Evolutionary conservation across 2,888 invertebrate genomes (phyloP).

Genomic region (Dione vanillae): DNA sequence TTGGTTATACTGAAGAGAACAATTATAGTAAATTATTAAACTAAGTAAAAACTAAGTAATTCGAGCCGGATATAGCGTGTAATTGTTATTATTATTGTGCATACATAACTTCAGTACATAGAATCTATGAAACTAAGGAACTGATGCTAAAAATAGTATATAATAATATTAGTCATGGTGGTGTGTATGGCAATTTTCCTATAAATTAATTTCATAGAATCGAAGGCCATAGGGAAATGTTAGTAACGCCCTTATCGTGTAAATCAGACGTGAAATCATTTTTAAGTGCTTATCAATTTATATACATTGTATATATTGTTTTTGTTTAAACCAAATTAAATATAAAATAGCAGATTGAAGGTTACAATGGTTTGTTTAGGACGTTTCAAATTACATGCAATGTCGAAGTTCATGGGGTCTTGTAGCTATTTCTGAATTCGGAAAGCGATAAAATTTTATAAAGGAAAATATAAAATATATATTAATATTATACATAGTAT

Average conservation of each 20-base stretch:
- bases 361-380: too few relatives aligned
- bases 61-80: constrained; percentile 11
- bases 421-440: too few relatives aligned
- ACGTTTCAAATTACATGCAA: too few relatives aligned
- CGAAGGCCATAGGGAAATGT: constrained; percentile 11
- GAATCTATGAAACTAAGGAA: constrained; percentile 9
- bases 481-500: not conserved
- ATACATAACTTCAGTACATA: not conserved
- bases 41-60: constrained; percentile 5
- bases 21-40: constrained; percentile 13
- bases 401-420: too few relatives aligned
- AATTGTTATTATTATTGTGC: constrained; percentile 3
- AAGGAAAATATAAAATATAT: too few relatives aligned
- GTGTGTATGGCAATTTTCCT: constrained; percentile 22
- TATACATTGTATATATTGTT: not conserved
- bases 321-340: not conserved
- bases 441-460: too few relatives aligned
- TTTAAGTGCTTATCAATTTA: not conserved
- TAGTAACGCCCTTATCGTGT: constrained; percentile 13
- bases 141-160: constrained; percentile 8
- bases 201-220: constrained; percentile 32
- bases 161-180: not conserved
- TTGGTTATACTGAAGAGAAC: not conserved
- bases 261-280: not conserved
- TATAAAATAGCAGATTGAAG: not conserved